These are phyloP conservation scores for Spilogale gracilis DNA, from an alignment of 2,113 vertebrate species.

Conservation along the genomic window DNA sequence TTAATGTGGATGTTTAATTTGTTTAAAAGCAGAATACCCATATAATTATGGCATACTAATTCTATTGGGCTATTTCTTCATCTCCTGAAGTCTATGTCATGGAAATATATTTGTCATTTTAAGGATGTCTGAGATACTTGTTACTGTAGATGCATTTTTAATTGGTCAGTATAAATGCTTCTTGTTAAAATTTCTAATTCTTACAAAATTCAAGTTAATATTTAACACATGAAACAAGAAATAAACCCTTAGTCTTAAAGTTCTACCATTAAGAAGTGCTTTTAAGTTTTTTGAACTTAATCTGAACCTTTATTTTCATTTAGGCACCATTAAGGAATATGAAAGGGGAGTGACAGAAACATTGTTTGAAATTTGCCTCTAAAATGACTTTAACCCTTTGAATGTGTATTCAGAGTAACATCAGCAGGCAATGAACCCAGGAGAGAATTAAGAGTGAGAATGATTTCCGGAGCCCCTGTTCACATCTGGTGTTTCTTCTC, in stretches of 20 bases:
- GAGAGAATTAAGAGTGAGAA: not conserved
- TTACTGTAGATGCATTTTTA: conserved; percentile 53
- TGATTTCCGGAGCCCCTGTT: not conserved
- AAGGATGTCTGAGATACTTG: conserved; percentile 64
- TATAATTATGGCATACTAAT: conserved; percentile 1
- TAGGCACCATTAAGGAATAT: conserved; percentile 86
- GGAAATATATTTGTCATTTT: conserved; percentile 61
- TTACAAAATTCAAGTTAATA: conserved; percentile 82
- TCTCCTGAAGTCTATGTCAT: conserved; percentile 8
- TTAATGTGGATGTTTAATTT: conserved; percentile 20
- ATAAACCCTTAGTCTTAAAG: conserved; percentile 62
- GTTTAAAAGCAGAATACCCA: conserved; percentile 25
- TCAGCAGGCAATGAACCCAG: conserved; percentile 58
- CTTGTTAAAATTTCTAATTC: conserved; percentile 73
- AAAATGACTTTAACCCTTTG: conserved; percentile 84
- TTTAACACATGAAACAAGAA: conserved; percentile 74
- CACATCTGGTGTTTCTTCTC: not conserved
- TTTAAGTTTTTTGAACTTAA: conserved; percentile 87
- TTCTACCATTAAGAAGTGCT: conserved; percentile 77
- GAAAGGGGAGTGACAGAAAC: conserved; percentile 82
- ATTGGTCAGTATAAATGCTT: conserved; percentile 62
- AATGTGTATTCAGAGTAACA: conserved; percentile 70
- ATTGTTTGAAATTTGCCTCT: conserved; percentile 86
- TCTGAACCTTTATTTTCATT: conserved; percentile 89
- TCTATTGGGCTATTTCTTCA: conserved; percentile 54